Evolutionary conservation across 1,140 invertebrate species (phyloP).

Genomic region (Coelopa frigida): DNA sequence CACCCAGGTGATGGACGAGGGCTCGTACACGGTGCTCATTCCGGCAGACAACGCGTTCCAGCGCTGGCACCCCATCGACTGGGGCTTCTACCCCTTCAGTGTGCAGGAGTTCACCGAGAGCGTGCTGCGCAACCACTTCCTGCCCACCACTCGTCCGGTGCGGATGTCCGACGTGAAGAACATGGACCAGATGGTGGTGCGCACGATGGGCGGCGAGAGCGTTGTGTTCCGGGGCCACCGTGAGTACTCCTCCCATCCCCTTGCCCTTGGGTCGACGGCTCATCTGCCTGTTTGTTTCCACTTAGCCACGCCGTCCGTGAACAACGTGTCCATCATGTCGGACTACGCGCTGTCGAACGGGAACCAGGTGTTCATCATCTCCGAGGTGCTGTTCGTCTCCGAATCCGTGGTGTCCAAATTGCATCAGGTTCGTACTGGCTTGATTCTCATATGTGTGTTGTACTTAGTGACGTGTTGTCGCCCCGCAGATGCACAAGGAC

Average conservation of each 20-base stretch:
- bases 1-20: slow-evolving; percentile 51
- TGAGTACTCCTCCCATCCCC: slow-evolving; percentile 39
- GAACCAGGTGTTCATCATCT: slow-evolving; percentile 56
- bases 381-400: slow-evolving; percentile 55
- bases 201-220: slow-evolving; percentile 51
- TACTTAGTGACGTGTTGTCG: not conserved
- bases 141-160: slow-evolving; percentile 49
- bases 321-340: slow-evolving; percentile 52
- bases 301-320: slow-evolving; percentile 48
- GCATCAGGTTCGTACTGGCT: no score
- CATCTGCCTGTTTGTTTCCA: slow-evolving; percentile 1
- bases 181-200: slow-evolving; percentile 46
- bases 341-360: slow-evolving; percentile 52
- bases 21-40: slow-evolving; percentile 56
- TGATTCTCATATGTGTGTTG: slow-evolving; percentile 1
- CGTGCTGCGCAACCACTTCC: slow-evolving; percentile 56
- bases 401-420: slow-evolving; percentile 53
- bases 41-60: slow-evolving; percentile 59
- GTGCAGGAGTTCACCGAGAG: slow-evolving; percentile 58
- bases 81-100: slow-evolving; percentile 62
- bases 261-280: slow-evolving; percentile 15
- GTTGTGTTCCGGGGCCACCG: slow-evolving; percentile 51
- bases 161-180: slow-evolving; percentile 51
- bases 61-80: slow-evolving; percentile 60
- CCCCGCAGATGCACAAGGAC: slow-evolving; percentile 48